Percentiles rank a stretch among this genome's conserved stretches.
phyloP scores from a whole-genome alignment of 1,140 invertebrate species.

The Procambarus clarkii region DNA sequence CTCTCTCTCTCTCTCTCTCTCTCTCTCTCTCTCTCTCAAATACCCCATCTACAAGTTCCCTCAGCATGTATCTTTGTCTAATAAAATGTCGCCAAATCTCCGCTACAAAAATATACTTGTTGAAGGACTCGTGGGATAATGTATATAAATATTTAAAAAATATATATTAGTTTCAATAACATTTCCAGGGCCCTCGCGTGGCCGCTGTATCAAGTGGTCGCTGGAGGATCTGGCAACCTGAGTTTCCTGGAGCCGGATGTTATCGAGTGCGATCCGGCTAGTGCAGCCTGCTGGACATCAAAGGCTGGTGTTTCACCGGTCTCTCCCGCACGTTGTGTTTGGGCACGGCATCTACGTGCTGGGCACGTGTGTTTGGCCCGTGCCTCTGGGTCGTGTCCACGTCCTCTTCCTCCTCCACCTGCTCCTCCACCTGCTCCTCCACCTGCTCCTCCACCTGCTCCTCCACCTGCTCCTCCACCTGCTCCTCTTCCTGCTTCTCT shows the following conservation, averaged over 20 bases:
- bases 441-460: constrained; percentile 18
- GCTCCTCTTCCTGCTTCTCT: background rate
- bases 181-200: background rate
- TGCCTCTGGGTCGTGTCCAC: background rate
- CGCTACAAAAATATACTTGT: too few species aligned
- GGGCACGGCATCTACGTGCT: background rate
- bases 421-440: background rate
- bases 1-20: too few species aligned
- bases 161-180: too few species aligned
- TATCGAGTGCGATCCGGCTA: background rate
- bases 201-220: background rate
- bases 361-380: background rate
- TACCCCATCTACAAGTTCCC: too few species aligned
- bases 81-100: too few species aligned
- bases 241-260: background rate
- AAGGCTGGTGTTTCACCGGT: background rate
- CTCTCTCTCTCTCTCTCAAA: too few species aligned
- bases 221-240: background rate
- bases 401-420: background rate
- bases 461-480: constrained; percentile 4
- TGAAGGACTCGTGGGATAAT: too few species aligned
- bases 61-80: too few species aligned
- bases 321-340: background rate
- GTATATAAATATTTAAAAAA: too few species aligned
- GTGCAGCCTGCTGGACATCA: background rate